phyloP scores from a whole-genome alignment of 2,113 vertebrate genomes.

The Regulus satrapa region DNA sequence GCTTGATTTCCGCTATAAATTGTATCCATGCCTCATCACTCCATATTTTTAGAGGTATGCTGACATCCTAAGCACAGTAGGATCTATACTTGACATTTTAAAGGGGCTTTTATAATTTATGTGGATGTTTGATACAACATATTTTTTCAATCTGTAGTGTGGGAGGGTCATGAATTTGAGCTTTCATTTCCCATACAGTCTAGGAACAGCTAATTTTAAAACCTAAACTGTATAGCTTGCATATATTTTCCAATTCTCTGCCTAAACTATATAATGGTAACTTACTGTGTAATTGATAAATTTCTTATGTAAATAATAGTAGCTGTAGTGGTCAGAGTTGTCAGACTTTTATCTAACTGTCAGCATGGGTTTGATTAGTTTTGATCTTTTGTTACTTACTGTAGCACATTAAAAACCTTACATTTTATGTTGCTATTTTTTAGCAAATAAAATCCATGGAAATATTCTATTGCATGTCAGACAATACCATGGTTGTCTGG shows the following conservation, averaged over 20 bases:
- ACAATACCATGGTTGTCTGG: not conserved
- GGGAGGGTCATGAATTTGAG: constrained; percentile 1
- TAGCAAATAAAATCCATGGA: not conserved
- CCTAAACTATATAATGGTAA: not conserved
- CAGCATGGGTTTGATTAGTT: not conserved
- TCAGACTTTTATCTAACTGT: not conserved
- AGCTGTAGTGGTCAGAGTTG: constrained; percentile 3
- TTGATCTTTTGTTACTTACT: not conserved
- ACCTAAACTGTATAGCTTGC: not conserved
- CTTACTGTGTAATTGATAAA: constrained; percentile 2
- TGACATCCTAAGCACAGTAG: constrained; percentile 50
- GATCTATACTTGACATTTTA: constrained; percentile 30
- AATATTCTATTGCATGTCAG: constrained; percentile 10
- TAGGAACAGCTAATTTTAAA: not conserved
- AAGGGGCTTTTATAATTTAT: constrained; percentile 52
- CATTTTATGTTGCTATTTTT: constrained; percentile 13
- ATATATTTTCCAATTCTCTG: not conserved
- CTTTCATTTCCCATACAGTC: not conserved
- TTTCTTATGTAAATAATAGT: not conserved
- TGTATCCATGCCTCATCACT: constrained; percentile 22
- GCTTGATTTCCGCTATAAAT: constrained; percentile 31
- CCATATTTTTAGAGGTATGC: constrained; percentile 22
- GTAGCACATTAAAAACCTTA: not conserved
- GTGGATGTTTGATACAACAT: constrained; percentile 21
- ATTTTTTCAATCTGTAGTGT: constrained; percentile 37